Base-by-base conservation (phyloP, 2,797 vertebrate genomes). In the Phataginus tetradactyla region DNA sequence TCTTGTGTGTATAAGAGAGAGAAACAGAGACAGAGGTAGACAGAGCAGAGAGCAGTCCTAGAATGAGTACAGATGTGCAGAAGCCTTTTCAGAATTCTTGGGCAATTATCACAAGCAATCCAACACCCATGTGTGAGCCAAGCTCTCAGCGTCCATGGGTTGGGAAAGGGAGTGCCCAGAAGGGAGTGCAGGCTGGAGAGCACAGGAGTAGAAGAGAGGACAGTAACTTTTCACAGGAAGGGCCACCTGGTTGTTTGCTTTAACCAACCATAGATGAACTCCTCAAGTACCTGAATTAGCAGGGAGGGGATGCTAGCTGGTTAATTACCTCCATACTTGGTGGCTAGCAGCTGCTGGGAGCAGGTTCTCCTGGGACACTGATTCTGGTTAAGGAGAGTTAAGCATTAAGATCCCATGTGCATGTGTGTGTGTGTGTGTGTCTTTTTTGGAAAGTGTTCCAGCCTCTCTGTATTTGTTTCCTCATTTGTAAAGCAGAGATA, bases 351-450 rank as follows among this genome's bases (percentile, higher is more conserved):
- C 83, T 78, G n/a, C 18, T 55, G 45, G 45, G 84, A 42, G 25
- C 45, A 37, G 45, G 20, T 83, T 83, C 87, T 91, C 75, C 93
- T 39, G 63, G 64, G 57, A 23, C 9, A 27, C 57, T 34, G 83
- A 71, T 86, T 74, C 66, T 95, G 11, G 18, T 78, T 87, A 57
- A 86, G 81, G 90, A 92, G 78, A 81, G 20, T 13, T 61, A 64
- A 23, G 79, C 79, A 45, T 45, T 45, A 45, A 45, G 45, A 45
- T 45, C 11, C 45, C 9, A n/a, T 11, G 42, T 11, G 34, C 14
- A 13, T 51, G 32, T 63, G 78, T 29, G 51, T 29, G 66, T 45
- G 39, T 45, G 4, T 10, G 8, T 37, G 42, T 53, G n/a, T 74
- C 10, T 92, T 84, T 75, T 80, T 59, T 25, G 66, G 34, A 86